Percentiles rank a stretch among this genome's conserved stretches.
These are phyloP conservation scores for Podarcis muralis DNA, from an alignment of 2,113 vertebrate species.

Conservation along the genomic window DNA sequence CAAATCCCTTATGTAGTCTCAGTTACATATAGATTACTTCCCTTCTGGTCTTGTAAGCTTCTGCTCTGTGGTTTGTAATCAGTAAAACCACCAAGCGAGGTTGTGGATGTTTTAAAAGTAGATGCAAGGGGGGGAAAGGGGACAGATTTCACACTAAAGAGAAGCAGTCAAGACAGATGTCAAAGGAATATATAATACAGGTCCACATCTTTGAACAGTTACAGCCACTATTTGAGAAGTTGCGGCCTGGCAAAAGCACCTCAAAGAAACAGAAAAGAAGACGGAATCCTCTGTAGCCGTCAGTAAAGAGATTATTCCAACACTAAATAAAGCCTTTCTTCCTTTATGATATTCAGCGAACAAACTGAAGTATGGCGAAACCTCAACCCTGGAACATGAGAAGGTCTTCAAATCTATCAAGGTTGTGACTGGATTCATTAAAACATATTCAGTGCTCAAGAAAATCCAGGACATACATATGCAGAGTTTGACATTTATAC, in stretches of 20 bases:
- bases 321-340: background rate
- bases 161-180: background rate
- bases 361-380: background rate
- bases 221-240: background rate
- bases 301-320: conserved; percentile 7
- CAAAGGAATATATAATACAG: background rate
- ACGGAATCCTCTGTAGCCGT: background rate
- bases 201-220: background rate
- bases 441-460: conserved; percentile 37
- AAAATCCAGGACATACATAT: conserved; percentile 58
- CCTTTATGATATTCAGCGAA: background rate
- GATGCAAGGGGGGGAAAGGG: too few species aligned
- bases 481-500: conserved; percentile 59
- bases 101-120: background rate
- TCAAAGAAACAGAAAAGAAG: background rate
- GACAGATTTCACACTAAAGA: background rate
- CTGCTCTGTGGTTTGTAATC: background rate
- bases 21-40: background rate
- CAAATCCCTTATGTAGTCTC: background rate
- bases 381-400: conserved; percentile 33
- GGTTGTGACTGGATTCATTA: conserved; percentile 42
- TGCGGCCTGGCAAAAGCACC: background rate
- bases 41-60: background rate
- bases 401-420: conserved; percentile 39
- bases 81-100: background rate